These are phyloP conservation scores for Morelia viridis DNA, from an alignment of 2,797 vertebrate genomes.

Conservation along the genomic window DNA sequence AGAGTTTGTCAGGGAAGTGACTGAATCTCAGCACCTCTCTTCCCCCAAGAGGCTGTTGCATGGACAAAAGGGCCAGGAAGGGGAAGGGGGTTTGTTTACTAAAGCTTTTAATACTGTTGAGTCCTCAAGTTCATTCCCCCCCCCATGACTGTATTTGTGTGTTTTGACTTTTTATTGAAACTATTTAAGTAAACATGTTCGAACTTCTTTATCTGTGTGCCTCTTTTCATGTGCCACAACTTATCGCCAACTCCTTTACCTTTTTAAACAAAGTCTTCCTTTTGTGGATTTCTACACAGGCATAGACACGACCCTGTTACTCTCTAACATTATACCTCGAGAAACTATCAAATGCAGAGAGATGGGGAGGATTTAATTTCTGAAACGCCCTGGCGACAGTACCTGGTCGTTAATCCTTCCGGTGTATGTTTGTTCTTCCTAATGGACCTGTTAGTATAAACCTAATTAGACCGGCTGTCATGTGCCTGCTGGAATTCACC, in stretches of 20 bases:
- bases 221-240: not conserved
- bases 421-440: not conserved
- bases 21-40: not conserved
- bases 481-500: not conserved
- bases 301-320: not conserved
- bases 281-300: not conserved
- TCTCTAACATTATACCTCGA: no score
- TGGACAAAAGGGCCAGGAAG: conserved; percentile 15
- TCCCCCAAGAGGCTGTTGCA: not conserved
- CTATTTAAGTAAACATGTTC: conserved; percentile 46
- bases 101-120: conserved; percentile 17
- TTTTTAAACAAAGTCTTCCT: not conserved
- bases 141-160: conserved; percentile 39
- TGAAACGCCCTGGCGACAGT: not conserved
- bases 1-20: not conserved
- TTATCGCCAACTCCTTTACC: not conserved
- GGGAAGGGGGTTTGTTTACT: conserved; percentile 34
- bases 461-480: not conserved
- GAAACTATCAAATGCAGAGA: not conserved
- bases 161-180: conserved; percentile 38
- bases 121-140: conserved; percentile 14
- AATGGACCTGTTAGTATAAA: not conserved
- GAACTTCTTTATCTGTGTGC: conserved; percentile 15
- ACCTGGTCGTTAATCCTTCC: not conserved
- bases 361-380: not conserved